A percentile compares a stretch with the other conserved stretches of the same genome.
Conservation (phyloP, 2,113 vertebrate species). For the Chionis minor region DNA sequence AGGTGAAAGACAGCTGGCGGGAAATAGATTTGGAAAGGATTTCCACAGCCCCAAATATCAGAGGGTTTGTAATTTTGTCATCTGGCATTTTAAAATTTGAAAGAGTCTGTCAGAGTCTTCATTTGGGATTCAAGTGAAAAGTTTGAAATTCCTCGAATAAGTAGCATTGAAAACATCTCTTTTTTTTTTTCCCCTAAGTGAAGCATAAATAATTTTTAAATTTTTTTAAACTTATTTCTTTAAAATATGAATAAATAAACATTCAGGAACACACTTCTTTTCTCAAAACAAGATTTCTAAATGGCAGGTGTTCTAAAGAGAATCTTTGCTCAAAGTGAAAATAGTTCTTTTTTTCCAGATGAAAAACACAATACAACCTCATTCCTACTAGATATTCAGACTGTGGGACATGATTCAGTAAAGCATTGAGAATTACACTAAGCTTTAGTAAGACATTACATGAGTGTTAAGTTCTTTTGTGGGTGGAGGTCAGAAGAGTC, state of each 20-base stretch:
- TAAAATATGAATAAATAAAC: background rate
- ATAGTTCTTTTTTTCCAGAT: background rate
- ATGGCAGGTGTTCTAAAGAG: background rate
- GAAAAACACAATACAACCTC: background rate
- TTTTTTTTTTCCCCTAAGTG: background rate
- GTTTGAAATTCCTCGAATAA: background rate
- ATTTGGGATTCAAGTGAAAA: background rate
- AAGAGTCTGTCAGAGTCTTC: background rate
- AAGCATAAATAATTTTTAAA: accelerated
- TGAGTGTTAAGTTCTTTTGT: background rate
- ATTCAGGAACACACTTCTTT: accelerated
- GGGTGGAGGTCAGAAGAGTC: background rate
- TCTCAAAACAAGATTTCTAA: background rate
- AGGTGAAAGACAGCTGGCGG: constrained; percentile 1
- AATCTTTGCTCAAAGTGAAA: background rate
- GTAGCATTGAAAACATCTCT: background rate
- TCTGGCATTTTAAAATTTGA: background rate
- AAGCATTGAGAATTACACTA: background rate
- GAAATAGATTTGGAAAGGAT: background rate
- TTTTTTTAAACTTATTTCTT: background rate
- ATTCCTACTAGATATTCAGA: background rate
- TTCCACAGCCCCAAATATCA: background rate
- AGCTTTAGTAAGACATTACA: background rate
- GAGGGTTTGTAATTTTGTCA: background rate
- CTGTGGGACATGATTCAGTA: background rate